Evolutionary conservation across 1,140 invertebrate genomes (phyloP), one percentile per base, ranked within the genome.

Genomic region (Batillaria attramentaria): DNA sequence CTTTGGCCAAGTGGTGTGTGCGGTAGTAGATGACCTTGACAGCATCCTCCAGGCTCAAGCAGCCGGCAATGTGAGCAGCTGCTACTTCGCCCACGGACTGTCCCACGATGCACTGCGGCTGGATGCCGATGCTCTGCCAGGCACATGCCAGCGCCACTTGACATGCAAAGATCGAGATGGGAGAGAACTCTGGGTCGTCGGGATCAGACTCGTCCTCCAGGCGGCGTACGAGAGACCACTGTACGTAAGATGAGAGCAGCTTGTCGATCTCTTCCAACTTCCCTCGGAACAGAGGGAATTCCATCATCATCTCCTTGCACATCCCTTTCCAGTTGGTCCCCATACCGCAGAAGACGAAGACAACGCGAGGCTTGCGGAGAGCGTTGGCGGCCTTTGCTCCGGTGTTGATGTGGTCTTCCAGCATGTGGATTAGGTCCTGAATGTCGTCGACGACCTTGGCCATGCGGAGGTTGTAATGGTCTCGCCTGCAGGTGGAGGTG

Each of bases 11-110:
- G n/a, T 78, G 37, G 2, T 60, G 33, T n/a, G 85, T 84, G 54
- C 87, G 79, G 62, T 79, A 72, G 77, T 81, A 87, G n/a, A 86
- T 84, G n/a, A 87, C 62, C 72, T 78, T 79, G 6, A 88, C 85
- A n/a, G 87, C 86, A 31, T 84, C 76, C 39, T 79, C 35, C 33
- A 88, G 65, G n/a, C 76, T 73, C 24, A 87, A 42, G 46, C 72
- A 54, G 2, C 86, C 86, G 46, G 82, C 39, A 50, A 82, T 72
- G 77, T 84, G 80, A 31, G 86, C 85, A 0, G 85, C 86, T 3
- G 86, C 86, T 37, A 88, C 87, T 66, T 88, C 87, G 4, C 87
- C 87, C 1, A 88, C 83, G 0, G 84, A 87, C 70, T 88, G 87
- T 0, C 87, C 87, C 16, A 89, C 62, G 72, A 89, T 77, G 35